Percentiles rank a stretch among this genome's conserved stretches.
These are phyloP conservation scores for Jaculus jaculus DNA, from an alignment of 2,113 vertebrate genomes.

Conservation along the genomic window DNA sequence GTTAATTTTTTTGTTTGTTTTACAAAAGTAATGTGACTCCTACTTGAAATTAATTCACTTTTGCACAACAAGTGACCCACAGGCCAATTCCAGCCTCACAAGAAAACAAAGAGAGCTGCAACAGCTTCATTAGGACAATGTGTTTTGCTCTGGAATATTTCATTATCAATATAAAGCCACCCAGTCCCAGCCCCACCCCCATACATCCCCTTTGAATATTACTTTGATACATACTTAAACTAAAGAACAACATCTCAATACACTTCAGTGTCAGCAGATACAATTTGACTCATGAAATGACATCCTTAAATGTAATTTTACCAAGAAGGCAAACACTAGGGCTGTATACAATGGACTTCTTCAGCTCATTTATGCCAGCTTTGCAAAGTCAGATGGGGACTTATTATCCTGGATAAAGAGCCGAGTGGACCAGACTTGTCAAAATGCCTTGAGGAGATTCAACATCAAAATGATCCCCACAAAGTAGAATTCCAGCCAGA, in stretches of 20 bases:
- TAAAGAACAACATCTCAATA: conserved; percentile 79
- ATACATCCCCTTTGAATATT: conserved; percentile 74
- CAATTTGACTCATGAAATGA: conserved; percentile 78
- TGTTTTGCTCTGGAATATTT: conserved; percentile 67
- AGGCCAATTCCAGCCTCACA: conserved; percentile 83
- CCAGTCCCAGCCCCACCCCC: conserved; percentile 61
- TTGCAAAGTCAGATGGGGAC: conserved; percentile 67
- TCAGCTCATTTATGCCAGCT: conserved; percentile 72
- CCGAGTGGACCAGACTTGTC: conserved; percentile 76
- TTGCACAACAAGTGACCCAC: conserved; percentile 84
- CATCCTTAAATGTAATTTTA: conserved; percentile 75
- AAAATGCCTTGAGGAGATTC: conserved; percentile 63
- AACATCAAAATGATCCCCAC: conserved; percentile 76
- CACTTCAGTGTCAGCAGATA: conserved; percentile 78
- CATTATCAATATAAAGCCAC: conserved; percentile 76
- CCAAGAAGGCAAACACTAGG: conserved; percentile 76
- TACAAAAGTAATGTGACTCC: conserved; percentile 84
- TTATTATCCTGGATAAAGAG: conserved; percentile 68
- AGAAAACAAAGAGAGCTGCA: conserved; percentile 82
- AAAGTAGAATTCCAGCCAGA: conserved; percentile 71
- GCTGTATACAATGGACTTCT: conserved; percentile 74
- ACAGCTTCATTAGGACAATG: conserved; percentile 84
- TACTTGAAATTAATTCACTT: conserved; percentile 83
- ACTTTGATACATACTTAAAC: conserved; percentile 78
- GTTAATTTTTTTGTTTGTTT: conserved; percentile 78